phyloP scores from a whole-genome alignment of 2,888 invertebrate species.

The Cyrtodaria siliqua region DNA sequence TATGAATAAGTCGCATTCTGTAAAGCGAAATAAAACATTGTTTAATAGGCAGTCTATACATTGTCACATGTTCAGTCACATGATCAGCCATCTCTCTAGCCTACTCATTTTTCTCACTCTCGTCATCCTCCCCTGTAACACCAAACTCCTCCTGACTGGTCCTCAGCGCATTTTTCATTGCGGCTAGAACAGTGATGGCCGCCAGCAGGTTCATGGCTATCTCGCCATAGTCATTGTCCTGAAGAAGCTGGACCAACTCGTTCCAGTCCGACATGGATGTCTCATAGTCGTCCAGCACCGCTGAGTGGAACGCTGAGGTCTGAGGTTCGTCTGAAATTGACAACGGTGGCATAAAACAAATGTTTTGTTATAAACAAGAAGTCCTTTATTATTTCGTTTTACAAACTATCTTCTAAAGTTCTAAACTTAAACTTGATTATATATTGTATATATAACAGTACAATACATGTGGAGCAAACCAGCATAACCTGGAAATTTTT shows the following conservation, averaged over 20 bases:
- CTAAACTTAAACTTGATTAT: no score
- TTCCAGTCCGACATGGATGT: slow-evolving; percentile 78
- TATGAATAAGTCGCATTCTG: no score
- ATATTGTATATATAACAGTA: no score
- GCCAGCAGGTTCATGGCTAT: slow-evolving; percentile 76
- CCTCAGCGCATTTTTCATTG: slow-evolving; percentile 70
- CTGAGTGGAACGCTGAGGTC: slow-evolving; percentile 67
- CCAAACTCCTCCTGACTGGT: slow-evolving; percentile 53
- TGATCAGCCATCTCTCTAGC: not conserved
- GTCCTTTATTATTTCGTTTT: no score
- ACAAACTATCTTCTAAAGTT: no score
- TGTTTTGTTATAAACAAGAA: no score
- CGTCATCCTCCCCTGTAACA: not conserved
- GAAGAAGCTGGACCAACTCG: slow-evolving; percentile 71
- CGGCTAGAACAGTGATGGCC: slow-evolving; percentile 72
- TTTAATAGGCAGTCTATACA: no score
- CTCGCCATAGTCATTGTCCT: slow-evolving; percentile 76
- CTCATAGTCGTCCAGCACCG: slow-evolving; percentile 75
- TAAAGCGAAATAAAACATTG: no score
- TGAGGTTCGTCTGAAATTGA: slow-evolving; percentile 63
- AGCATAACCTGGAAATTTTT: no score
- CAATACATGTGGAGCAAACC: no score
- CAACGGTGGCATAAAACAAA: no score
- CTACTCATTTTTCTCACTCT: not conserved
- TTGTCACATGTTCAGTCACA: no score